Percentiles rank a stretch among this genome's conserved stretches.
Evolutionary conservation across 2,888 invertebrate species (phyloP).

Genomic region (Chrysolina oricalcia): DNA sequence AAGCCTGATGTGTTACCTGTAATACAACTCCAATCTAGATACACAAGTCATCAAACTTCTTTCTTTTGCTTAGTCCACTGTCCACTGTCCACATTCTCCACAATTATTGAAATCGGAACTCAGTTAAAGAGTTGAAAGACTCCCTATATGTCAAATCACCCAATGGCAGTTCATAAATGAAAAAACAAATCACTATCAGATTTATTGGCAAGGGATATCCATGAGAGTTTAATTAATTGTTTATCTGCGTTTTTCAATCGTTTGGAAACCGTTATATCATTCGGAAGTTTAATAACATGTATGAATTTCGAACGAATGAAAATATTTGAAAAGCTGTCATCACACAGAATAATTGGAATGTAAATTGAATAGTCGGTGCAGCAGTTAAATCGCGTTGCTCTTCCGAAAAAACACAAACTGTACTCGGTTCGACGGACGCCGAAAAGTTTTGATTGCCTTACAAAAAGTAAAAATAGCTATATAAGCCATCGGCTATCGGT

Average conservation of each 20-base stretch:
- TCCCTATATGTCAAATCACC: neutral
- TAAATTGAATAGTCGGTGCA: conserved; percentile 51
- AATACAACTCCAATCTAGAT: too few species aligned
- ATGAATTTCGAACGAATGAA: conserved; percentile 61
- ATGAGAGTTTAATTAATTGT: conserved; percentile 1
- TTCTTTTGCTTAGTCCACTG: too few species aligned
- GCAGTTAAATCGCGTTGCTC: conserved; percentile 37
- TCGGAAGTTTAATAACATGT: conserved; percentile 45
- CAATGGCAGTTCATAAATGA: neutral
- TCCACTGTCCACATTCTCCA: too few species aligned
- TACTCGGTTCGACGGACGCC: conserved; percentile 23
- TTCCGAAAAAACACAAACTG: conserved; percentile 35
- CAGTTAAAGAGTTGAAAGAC: too few species aligned
- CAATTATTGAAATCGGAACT: too few species aligned
- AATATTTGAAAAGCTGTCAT: conserved; percentile 62
- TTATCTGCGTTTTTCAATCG: conserved; percentile 26
- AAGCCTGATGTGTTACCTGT: too few species aligned
- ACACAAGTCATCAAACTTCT: too few species aligned
- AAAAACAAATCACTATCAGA: conserved; percentile 13
- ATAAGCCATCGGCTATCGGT: neutral
- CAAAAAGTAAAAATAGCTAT: neutral
- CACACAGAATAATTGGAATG: conserved; percentile 60
- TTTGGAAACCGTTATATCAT: conserved; percentile 30
- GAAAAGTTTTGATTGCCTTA: conserved; percentile 8
- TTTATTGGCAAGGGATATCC: neutral